Base-by-base conservation (phyloP, 2,888 invertebrate genomes). In the Epirrita christyi region DNA sequence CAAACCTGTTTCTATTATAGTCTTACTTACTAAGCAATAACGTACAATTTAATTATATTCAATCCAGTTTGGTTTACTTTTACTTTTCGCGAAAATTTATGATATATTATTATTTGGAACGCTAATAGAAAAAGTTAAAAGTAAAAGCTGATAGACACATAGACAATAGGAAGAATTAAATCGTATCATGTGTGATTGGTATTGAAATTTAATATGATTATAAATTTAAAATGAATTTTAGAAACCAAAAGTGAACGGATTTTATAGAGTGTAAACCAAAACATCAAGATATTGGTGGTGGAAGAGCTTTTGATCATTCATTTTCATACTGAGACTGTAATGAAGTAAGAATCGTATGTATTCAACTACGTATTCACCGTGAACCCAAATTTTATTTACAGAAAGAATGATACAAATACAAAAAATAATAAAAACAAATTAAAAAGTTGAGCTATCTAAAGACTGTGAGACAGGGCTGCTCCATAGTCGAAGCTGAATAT, bases 81-180 rank as follows among this genome's bases (percentile, higher is more conserved):
- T 66, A 63, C 66, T 66, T 61, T 61, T 63, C 32, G 53, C 59
- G 43, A 61, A 43, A 50, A 55, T 61, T 55, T 61, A 58, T 53
- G 57, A 57, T 38, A 40, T 29, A 38, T 15, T 44, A 42, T 3
- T 62, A 53, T 57, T 55, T 60, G 43, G 52, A 59, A 52, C 45
- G 44, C 46, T 11, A 40, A 55, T 50, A 55, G 49, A 50, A 46
- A 11, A 52, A 28, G 29, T 48, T 15, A 47, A 59, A 59, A 61
- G 64, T 64, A 64, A 64, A 54, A 64, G 61, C 53, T 53, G 54
- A 43, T 37, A 43, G 32, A 44, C 38, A 49, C n/a, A 37, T 50
- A 58, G 36, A 55, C 53, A 54, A 59, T 61, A 56, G 40, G 51
- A 48, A 34, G 38, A 50, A 53, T 36, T 42, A 14, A 51, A 34